Conservation (phyloP, 2,888 invertebrate genomes). For the Stratiomys singularior region DNA sequence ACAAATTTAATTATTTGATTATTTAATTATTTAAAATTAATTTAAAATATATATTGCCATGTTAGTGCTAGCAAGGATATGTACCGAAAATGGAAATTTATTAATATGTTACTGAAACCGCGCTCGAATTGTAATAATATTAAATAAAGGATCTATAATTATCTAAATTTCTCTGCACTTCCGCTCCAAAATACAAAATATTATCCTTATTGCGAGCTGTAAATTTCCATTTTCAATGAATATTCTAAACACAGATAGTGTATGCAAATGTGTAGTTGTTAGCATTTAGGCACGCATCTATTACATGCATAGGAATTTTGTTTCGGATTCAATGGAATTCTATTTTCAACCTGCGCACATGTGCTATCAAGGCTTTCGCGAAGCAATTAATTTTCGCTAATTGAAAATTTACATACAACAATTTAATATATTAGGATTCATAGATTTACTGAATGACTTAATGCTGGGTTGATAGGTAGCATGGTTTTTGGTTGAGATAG, state of each 20-base stretch:
- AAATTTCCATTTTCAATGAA: slow-evolving; percentile 23
- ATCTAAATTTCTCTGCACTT: neutral
- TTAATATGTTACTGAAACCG: too few species aligned
- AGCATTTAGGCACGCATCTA: neutral
- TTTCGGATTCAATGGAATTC: neutral
- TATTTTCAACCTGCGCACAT: neutral
- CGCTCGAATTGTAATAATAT: too few species aligned
- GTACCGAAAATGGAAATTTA: too few species aligned
- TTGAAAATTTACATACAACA: slow-evolving; percentile 34
- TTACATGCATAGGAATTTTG: neutral
- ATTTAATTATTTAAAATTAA: too few species aligned
- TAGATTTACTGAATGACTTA: slow-evolving; percentile 11
- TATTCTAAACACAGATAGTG: neutral
- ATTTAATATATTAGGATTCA: slow-evolving; percentile 11
- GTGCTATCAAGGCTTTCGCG: slow-evolving; percentile 17
- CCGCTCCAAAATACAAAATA: neutral
- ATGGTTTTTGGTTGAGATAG: neutral
- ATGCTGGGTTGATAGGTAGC: neutral
- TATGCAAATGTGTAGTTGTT: neutral
- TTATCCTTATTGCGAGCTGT: neutral
- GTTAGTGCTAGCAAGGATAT: too few species aligned
- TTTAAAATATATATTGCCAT: too few species aligned
- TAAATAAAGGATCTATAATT: neutral
- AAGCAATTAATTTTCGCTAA: slow-evolving; percentile 34
- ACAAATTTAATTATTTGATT: too few species aligned